Evolutionary conservation across 2,797 vertebrate genomes (phyloP).

Genomic region (Siniperca obscura): DNA sequence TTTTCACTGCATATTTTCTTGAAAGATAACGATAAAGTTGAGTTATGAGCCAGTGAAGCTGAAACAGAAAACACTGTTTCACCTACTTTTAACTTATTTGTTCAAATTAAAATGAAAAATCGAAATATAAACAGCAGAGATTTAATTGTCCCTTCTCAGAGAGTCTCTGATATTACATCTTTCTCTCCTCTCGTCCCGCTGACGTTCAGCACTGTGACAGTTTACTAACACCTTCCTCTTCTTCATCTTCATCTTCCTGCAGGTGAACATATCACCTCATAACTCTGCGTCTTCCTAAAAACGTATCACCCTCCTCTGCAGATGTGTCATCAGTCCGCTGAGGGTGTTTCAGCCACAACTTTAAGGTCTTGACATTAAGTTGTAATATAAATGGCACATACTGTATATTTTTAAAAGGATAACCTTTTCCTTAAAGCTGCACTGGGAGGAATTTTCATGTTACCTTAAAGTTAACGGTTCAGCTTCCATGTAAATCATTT

Average conservation of each 20-base stretch:
- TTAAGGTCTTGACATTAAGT: neutral
- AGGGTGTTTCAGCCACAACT: neutral
- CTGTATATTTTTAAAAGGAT: neutral
- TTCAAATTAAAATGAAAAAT: conserved; percentile 24
- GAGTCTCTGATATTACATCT: neutral
- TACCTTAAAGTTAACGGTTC: neutral
- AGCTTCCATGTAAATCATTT: neutral
- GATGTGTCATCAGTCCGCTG: neutral
- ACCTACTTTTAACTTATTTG: neutral
- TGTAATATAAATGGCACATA: neutral
- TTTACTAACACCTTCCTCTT: neutral
- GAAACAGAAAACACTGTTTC: neutral
- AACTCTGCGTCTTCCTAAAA: neutral
- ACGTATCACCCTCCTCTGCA: neutral
- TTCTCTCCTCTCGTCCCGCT: neutral
- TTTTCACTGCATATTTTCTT: neutral
- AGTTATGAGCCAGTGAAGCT: neutral
- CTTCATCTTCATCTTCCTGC: neutral
- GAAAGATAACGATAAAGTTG: neutral
- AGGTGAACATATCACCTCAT: neutral
- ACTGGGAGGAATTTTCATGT: neutral
- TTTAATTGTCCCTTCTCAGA: neutral
- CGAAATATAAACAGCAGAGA: neutral
- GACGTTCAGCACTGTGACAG: neutral
- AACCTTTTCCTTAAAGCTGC: neutral